Conservation (phyloP, 2,797 vertebrate species). For the Neopelma chrysocephalum region DNA sequence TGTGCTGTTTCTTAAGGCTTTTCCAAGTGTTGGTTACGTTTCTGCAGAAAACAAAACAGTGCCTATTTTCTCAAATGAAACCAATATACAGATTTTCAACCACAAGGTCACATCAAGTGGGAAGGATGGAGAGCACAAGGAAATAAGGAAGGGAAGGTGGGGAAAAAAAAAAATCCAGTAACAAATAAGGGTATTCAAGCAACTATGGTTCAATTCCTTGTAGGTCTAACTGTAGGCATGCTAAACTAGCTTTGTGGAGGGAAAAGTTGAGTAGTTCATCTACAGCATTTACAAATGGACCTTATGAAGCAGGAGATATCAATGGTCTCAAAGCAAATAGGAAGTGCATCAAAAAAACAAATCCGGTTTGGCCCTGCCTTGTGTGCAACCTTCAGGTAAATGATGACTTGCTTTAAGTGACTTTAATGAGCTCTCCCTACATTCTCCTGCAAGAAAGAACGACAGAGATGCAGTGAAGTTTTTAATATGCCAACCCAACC, state of each 20-base stretch:
- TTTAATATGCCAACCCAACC: background rate
- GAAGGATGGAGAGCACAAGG: background rate
- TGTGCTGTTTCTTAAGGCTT: background rate
- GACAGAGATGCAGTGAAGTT: background rate
- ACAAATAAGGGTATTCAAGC: background rate
- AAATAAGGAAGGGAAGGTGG: background rate
- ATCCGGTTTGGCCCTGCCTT: background rate
- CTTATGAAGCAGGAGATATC: background rate
- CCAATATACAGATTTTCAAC: background rate
- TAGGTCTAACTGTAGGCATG: background rate
- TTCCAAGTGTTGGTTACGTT: background rate
- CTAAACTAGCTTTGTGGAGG: background rate
- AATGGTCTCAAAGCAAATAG: background rate
- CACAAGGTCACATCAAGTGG: background rate
- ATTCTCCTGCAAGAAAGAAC: background rate
- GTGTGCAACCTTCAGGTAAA: background rate
- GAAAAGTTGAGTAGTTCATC: background rate
- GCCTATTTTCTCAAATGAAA: background rate
- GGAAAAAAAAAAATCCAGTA: background rate
- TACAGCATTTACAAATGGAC: background rate
- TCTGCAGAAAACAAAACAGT: background rate
- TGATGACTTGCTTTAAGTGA: background rate
- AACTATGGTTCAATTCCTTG: background rate
- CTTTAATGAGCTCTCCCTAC: background rate
- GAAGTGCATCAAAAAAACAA: background rate